These are phyloP conservation scores for Campoplex nolae DNA, from an alignment of 2,888 invertebrate genomes.

Conservation along the genomic window DNA sequence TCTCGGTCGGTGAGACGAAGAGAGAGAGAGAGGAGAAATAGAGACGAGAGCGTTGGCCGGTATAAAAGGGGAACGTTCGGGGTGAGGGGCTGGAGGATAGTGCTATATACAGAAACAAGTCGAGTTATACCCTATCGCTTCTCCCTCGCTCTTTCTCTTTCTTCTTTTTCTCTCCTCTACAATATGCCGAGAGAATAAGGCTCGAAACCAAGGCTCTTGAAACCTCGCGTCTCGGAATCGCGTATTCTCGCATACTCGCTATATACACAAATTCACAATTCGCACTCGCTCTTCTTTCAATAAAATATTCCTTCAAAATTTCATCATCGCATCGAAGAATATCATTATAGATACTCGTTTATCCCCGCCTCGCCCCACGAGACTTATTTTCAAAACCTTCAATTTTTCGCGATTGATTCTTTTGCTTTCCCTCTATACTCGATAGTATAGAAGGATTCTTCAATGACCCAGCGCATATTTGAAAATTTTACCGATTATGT, in stretches of 20 bases:
- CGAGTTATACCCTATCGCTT: slow-evolving; percentile 14
- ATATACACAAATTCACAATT: slow-evolving; percentile 2
- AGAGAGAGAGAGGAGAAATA: neutral
- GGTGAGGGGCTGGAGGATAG: slow-evolving; percentile 50
- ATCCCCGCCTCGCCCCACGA: too few relatives aligned
- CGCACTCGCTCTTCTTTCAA: neutral
- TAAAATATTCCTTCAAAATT: neutral
- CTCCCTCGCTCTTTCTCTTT: neutral
- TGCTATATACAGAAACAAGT: slow-evolving; percentile 22
- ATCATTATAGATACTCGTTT: too few relatives aligned
- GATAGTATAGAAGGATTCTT: too few relatives aligned
- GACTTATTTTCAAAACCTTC: too few relatives aligned
- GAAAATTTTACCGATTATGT: too few relatives aligned
- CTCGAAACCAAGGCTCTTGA: slow-evolving; percentile 10
- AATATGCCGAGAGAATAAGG: slow-evolving; percentile 51
- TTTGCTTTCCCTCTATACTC: too few relatives aligned
- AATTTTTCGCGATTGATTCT: too few relatives aligned
- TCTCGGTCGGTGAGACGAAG: slow-evolving; percentile 70
- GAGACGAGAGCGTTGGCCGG: slow-evolving; percentile 65
- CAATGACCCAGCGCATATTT: too few relatives aligned
- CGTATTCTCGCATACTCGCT: slow-evolving; percentile 5
- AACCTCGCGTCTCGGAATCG: slow-evolving; percentile 33
- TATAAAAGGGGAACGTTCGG: slow-evolving; percentile 59
- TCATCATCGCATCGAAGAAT: neutral
- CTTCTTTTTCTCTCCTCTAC: neutral